Percentiles rank a stretch among this genome's conserved stretches.
phyloP scores from a whole-genome alignment of 2,113 vertebrate species.

The Poeciliopsis prolifica region DNA sequence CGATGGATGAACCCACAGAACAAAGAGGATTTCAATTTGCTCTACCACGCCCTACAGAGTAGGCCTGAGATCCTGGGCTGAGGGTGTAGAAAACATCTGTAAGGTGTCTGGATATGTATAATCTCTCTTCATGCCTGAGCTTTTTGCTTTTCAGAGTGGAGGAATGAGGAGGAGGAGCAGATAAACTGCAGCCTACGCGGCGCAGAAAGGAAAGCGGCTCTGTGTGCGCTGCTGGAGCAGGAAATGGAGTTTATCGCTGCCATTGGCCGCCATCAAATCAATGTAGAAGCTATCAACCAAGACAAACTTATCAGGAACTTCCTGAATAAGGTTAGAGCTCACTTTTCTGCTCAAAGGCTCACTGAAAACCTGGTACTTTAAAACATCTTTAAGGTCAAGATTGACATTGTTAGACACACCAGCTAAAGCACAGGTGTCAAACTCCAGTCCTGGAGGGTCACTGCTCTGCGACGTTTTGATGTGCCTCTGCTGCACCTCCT shows the following conservation, averaged over 20 bases:
- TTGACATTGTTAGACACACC: too few species aligned
- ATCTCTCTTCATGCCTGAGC: neutral
- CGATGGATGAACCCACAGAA: constrained; percentile 85
- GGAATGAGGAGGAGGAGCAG: constrained; percentile 76
- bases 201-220: constrained; percentile 86
- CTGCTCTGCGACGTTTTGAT: too few species aligned
- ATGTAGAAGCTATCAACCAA: constrained; percentile 65
- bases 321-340: constrained; percentile 86
- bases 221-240: constrained; percentile 88
- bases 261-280: constrained; percentile 81
- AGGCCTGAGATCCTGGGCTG: constrained; percentile 45
- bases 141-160: constrained; percentile 83
- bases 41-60: constrained; percentile 89
- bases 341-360: neutral
- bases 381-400: neutral
- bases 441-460: too few species aligned
- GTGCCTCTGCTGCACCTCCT: too few species aligned
- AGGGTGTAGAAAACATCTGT: neutral
- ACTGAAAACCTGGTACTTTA: neutral
- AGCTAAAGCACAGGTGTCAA: too few species aligned
- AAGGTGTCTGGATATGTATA: neutral
- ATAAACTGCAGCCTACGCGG: constrained; percentile 81
- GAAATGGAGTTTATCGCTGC: constrained; percentile 85
- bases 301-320: constrained; percentile 77
- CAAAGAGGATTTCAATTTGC: constrained; percentile 88